Evolutionary conservation across 2,797 vertebrate genomes (phyloP).

Genomic region (Enteromius unitaeniatus): DNA sequence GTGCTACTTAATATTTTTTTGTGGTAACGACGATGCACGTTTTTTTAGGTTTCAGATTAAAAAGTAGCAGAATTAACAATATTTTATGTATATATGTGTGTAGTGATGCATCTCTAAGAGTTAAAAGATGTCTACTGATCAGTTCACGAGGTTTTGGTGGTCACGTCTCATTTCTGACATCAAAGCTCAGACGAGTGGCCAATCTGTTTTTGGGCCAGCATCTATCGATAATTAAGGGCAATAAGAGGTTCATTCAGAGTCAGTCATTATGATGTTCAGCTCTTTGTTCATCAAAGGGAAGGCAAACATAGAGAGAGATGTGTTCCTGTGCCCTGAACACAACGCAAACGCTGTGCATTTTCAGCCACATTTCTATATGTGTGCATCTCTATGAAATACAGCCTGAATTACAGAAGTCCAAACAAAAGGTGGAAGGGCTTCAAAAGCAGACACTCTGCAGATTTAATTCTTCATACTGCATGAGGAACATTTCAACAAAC

Average conservation of each 20-base stretch:
- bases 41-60: background rate
- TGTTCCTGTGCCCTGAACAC: background rate
- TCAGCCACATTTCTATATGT: background rate
- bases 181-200: conserved; percentile 24
- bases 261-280: conserved; percentile 11
- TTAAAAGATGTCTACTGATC: background rate
- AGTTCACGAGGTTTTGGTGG: background rate
- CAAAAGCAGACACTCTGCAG: background rate
- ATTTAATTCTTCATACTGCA: background rate
- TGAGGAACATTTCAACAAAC: background rate
- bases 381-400: background rate
- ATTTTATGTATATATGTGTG: background rate
- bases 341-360: background rate
- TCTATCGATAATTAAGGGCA: conserved; percentile 15
- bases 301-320: background rate
- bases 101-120: background rate
- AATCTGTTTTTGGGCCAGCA: conserved; percentile 1
- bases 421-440: background rate
- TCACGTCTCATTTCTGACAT: conserved; percentile 12
- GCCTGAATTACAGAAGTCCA: background rate
- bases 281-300: conserved; percentile 34
- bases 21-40: background rate
- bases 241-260: conserved; percentile 25
- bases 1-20: background rate
- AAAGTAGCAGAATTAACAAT: background rate